phyloP scores from a whole-genome alignment of 2,797 vertebrate species.

The Otolemur crassicaudatus region DNA sequence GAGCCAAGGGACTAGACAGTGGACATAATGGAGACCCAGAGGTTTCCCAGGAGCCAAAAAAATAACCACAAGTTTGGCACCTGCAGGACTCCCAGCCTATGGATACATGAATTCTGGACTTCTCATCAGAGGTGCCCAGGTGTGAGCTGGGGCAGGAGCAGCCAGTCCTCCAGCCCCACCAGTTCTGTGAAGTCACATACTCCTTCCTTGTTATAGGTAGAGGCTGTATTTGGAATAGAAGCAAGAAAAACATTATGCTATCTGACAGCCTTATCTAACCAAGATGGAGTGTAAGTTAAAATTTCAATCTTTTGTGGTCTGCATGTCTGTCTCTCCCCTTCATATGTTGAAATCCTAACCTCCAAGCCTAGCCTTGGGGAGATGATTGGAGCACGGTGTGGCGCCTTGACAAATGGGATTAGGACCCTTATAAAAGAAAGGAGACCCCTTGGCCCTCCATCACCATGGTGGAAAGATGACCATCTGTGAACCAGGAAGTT shows the following conservation, averaged over 20 bases:
- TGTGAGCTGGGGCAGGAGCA: not conserved
- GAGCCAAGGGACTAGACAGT: not conserved
- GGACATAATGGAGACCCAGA: not conserved
- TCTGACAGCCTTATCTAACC: not conserved
- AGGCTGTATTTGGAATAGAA: not conserved
- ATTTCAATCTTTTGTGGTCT: not conserved
- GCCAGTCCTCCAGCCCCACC: fast-evolving
- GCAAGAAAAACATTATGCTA: not conserved
- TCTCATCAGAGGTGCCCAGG: not conserved
- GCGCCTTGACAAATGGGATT: not conserved
- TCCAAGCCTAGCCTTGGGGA: not conserved
- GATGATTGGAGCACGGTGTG: not conserved
- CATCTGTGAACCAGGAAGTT: not conserved
- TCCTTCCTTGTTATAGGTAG: not conserved
- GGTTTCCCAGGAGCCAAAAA: not conserved
- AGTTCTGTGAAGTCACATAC: not conserved
- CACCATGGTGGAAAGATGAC: not conserved
- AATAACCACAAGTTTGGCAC: not conserved
- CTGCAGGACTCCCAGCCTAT: not conserved
- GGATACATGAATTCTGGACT: not conserved
- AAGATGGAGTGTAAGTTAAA: not conserved
- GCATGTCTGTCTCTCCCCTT: not conserved
- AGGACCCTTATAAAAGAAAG: not conserved
- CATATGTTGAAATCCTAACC: not conserved
- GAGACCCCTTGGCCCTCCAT: not conserved